These are phyloP conservation scores for Callyntrura sp. DNA, from an alignment of 2,888 invertebrate genomes.

Conservation along the genomic window DNA sequence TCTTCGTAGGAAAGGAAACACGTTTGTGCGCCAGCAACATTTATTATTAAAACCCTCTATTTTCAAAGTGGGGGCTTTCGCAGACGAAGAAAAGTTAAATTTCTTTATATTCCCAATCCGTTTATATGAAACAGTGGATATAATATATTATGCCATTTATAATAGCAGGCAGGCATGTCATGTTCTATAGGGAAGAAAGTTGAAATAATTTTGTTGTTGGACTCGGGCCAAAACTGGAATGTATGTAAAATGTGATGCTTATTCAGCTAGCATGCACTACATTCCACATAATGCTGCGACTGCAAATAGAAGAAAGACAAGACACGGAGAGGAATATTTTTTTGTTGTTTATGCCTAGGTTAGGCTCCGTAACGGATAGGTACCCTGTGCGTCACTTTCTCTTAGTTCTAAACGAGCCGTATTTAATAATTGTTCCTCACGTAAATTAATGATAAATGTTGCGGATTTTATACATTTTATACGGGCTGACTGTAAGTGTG, in stretches of 20 bases:
- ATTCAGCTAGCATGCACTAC: background rate
- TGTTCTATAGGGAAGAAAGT: background rate
- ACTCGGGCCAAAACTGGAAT: conserved; percentile 19
- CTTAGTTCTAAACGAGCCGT: too few species aligned
- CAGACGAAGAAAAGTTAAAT: background rate
- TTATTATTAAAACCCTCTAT: conserved; percentile 13
- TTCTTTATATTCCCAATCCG: background rate
- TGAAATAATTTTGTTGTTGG: conserved; percentile 4
- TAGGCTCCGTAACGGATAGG: too few species aligned
- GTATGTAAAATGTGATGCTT: background rate
- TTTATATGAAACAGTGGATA: background rate
- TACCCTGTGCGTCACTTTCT: too few species aligned
- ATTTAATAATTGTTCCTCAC: too few species aligned
- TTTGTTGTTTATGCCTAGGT: too few species aligned
- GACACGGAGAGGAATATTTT: background rate
- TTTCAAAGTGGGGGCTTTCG: background rate
- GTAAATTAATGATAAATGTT: too few species aligned
- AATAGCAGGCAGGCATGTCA: background rate
- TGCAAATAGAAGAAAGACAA: conserved; percentile 3
- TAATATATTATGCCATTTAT: background rate
- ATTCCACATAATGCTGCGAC: background rate
- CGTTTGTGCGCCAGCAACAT: background rate
- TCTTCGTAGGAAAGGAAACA: background rate
- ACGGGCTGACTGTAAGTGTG: too few species aligned
- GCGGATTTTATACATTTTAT: too few species aligned